Percentiles rank a stretch among this genome's conserved stretches.
Conservation (phyloP, 2,797 vertebrate species). For the Thamnophis elegans region DNA sequence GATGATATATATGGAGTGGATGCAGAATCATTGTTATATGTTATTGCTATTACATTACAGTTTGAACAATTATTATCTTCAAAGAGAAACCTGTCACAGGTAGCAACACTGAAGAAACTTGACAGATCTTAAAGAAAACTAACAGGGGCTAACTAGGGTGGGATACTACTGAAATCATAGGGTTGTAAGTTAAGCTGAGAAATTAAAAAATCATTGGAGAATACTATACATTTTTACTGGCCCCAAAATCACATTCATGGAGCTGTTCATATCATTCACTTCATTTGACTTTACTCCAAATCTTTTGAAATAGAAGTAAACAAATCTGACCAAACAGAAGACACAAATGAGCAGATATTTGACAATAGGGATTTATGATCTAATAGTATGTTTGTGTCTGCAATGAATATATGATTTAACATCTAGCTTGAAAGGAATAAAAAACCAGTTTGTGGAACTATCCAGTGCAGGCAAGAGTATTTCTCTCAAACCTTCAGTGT, state of each 20-base stretch:
- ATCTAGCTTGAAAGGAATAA: rapidly evolving
- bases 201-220: background rate
- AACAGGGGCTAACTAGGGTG: background rate
- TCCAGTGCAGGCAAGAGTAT: background rate
- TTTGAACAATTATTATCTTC: background rate
- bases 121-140: background rate
- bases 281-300: background rate
- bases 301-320: background rate
- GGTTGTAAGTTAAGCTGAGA: background rate
- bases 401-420: background rate
- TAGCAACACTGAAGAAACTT: background rate
- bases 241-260: background rate
- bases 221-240: background rate
- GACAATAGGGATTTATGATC: background rate
- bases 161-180: background rate
- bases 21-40: background rate
- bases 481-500: slow-evolving; percentile 26
- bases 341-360: background rate
- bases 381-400: background rate
- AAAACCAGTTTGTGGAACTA: slow-evolving; percentile 24
- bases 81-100: background rate
- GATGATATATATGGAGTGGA: background rate
- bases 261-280: background rate
- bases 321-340: background rate
- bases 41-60: background rate